Evolutionary conservation across 2,888 invertebrate genomes (phyloP).

Genomic region (Trypoxylon attenuatum): DNA sequence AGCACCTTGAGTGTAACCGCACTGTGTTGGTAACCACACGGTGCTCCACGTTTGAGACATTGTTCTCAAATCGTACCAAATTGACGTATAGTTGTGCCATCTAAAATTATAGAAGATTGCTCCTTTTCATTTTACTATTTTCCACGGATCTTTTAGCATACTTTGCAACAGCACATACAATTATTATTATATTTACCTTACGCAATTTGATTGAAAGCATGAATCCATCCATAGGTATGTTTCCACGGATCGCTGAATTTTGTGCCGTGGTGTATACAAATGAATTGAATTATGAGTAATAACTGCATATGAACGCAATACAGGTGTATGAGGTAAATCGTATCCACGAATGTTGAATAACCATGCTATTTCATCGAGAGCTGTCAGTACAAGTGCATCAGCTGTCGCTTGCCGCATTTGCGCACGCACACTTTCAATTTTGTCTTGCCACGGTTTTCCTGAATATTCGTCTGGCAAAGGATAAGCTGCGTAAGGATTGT

Average conservation of each 20-base stretch:
- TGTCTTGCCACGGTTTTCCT: conserved; percentile 84
- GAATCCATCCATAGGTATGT: conserved; percentile 77
- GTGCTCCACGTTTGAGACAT: conserved; percentile 80
- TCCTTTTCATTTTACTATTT: too few species aligned
- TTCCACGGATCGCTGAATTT: conserved; percentile 76
- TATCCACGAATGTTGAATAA: conserved; percentile 90
- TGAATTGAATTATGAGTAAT: conserved; percentile 80
- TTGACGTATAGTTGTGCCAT: conserved; percentile 81
- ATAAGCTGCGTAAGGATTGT: conserved; percentile 78
- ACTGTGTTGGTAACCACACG: conserved; percentile 82
- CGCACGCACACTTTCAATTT: conserved; percentile 81
- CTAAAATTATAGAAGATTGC: too few species aligned
- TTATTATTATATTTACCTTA: conserved; percentile 76
- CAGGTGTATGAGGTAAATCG: conserved; percentile 88
- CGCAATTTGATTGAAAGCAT: conserved; percentile 79
- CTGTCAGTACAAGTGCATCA: conserved; percentile 89
- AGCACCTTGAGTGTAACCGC: conserved; percentile 83
- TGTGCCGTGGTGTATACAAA: conserved; percentile 83
- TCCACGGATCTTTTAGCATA: too few species aligned
- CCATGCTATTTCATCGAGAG: conserved; percentile 92
- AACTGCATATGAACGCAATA: conserved; percentile 85
- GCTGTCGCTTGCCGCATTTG: conserved; percentile 80
- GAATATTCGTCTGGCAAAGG: conserved; percentile 78
- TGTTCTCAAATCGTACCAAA: conserved; percentile 83
- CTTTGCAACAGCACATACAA: not conserved